Evolutionary conservation across 53 echinoderm and acorn worm genomes (phyloP), one percentile per base, ranked within the genome.

Genomic region (Glandiceps talaboti): DNA sequence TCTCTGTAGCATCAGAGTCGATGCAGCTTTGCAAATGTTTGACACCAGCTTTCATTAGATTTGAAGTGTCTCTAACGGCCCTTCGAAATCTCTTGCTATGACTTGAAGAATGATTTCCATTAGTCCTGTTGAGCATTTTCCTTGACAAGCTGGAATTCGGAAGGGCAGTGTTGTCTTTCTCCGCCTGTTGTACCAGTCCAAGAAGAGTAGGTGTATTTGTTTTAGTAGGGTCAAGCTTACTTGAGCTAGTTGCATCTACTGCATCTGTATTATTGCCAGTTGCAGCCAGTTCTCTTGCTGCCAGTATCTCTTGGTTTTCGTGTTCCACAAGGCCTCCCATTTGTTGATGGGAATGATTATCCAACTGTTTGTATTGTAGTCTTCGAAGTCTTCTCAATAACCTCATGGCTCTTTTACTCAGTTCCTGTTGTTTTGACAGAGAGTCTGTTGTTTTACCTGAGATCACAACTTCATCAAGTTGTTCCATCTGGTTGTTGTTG

Each of bases 1-100:
- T 89, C 77, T 96, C 97, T 14, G 97, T 96, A 76, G 87, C 97
- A 85, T 96, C 92, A 82, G 90, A 89, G 84, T 96, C 97, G 25
- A 93, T 77, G 30, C 86, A 82, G 31, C 77, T 82, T 76, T 96
- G 88, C 26, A 88, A 83, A 84, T 96, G 97, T 45, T 20, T 45
- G 6, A 45, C 64, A 12, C 64, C 64, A 20, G 64, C 64, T 45
- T 45, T 45, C 64, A 45, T 12, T 12, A 45, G 64, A 45, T 45
- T 45, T 45, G 64, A 45, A 12, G 64, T 45, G 64, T 45, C 64
- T 20, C 64, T 45, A 6, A 45, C 64, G 20, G 6, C 64, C 20
- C 64, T 45, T 20, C 64, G 64, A 45, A 45, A 45, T 45, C 64
- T 45, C 64, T 45, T 45, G 64, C 64, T 45, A 45, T 6, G 64